Evolutionary conservation across 2,797 vertebrate genomes (phyloP).

Genomic region (Trematomus bernacchii): DNA sequence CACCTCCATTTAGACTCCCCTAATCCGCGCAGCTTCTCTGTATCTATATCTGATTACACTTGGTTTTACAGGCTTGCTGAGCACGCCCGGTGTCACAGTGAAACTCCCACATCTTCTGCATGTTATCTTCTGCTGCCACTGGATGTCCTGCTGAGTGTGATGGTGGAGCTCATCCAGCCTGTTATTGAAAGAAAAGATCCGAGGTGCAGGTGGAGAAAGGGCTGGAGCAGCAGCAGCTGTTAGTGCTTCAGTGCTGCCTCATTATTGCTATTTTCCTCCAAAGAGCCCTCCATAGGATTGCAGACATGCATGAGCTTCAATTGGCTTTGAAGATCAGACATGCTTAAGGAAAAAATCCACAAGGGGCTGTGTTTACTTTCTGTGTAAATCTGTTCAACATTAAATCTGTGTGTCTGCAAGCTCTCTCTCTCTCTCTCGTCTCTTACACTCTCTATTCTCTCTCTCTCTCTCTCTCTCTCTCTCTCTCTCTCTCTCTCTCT

Average conservation of each 20-base stretch:
- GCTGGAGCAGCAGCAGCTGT: conserved; percentile 38
- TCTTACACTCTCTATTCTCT: no score
- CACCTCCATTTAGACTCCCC: conserved; percentile 53
- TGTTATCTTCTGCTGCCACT: conserved; percentile 28
- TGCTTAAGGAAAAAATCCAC: conserved; percentile 46
- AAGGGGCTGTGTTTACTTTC: conserved; percentile 18
- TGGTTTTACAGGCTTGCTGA: conserved; percentile 35
- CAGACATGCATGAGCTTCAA: conserved; percentile 47
- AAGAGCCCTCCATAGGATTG: conserved; percentile 45
- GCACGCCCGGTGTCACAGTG: conserved; percentile 29
- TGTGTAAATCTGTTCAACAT: no score
- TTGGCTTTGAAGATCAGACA: conserved; percentile 62
- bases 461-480: not conserved
- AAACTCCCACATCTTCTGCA: conserved; percentile 4
- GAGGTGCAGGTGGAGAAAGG: conserved; percentile 42
- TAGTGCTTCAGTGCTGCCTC: conserved; percentile 43
- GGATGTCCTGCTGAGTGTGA: conserved; percentile 37
- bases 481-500: not conserved
- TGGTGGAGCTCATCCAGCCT: conserved; percentile 19
- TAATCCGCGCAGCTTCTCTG: conserved; percentile 47
- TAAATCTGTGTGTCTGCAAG: no score
- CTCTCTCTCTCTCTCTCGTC: not conserved
- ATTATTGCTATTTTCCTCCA: conserved; percentile 72
- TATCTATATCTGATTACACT: conserved; percentile 60
- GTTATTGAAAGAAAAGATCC: conserved; percentile 32